Conservation (phyloP, 2,888 invertebrate species). For the Mellilla xanthometata region DNA sequence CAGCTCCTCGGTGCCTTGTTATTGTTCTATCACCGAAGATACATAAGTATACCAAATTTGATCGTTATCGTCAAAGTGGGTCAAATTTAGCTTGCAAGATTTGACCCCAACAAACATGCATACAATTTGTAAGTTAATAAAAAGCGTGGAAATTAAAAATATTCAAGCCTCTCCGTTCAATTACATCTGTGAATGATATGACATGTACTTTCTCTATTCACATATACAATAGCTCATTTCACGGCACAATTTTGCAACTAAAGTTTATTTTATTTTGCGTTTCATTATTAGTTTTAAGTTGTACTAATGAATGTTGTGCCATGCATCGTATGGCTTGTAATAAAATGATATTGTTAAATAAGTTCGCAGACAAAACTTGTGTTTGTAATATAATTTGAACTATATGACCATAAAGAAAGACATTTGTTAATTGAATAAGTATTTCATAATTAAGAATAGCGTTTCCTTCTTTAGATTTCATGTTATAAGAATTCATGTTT, state of each 20-base stretch:
- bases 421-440: conserved; percentile 78
- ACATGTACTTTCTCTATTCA: conserved; percentile 8
- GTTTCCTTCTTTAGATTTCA: conserved; percentile 82
- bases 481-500: conserved; percentile 82
- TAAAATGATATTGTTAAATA: conserved; percentile 20
- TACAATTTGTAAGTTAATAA: no score
- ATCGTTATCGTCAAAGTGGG: no score
- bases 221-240: conserved; percentile 7
- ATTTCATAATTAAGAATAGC: conserved; percentile 79
- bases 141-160: no score
- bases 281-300: conserved; percentile 14
- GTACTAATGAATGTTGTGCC: conserved; percentile 54
- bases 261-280: conserved; percentile 26
- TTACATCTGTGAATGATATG: no score
- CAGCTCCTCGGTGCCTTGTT: no score
- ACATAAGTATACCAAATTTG: no score
- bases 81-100: no score
- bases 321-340: conserved; percentile 48
- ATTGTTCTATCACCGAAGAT: no score
- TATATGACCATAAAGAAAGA: conserved; percentile 72
- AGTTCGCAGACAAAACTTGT: conserved; percentile 32
- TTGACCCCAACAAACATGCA: no score
- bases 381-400: conserved; percentile 48
- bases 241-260: conserved; percentile 19
- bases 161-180: no score